Conservation (phyloP, 1,140 invertebrate species). For the Micrasema minimum region DNA sequence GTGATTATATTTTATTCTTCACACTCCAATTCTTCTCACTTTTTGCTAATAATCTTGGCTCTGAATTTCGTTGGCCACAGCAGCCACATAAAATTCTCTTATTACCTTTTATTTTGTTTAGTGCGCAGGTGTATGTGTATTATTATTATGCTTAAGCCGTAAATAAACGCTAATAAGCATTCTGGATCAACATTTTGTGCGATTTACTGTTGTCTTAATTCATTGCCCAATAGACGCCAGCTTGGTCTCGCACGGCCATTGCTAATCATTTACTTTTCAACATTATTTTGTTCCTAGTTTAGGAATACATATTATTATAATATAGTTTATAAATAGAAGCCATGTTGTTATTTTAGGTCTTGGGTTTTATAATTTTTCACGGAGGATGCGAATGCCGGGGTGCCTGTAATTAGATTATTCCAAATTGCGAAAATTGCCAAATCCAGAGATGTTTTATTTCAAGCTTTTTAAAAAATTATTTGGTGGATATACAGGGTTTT, state of each 20-base stretch:
- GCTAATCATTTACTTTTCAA: neutral
- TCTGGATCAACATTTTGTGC: slow-evolving; percentile 24
- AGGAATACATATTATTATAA: too few species aligned
- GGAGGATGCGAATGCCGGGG: too few species aligned
- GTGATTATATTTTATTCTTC: slow-evolving; percentile 22
- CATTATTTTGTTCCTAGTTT: too few species aligned
- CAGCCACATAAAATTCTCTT: slow-evolving; percentile 9
- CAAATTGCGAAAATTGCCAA: too few species aligned
- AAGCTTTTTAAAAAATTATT: too few species aligned
- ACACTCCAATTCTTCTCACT: slow-evolving; percentile 13
- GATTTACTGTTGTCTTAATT: slow-evolving; percentile 31
- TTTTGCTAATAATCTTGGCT: slow-evolving; percentile 5
- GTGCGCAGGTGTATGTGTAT: neutral
- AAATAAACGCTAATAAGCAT: slow-evolving; percentile 32
- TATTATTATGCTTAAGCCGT: neutral
- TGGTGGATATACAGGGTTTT: too few species aligned
- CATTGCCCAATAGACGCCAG: slow-evolving; percentile 1
- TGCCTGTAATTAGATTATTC: too few species aligned
- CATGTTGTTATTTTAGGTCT: too few species aligned
- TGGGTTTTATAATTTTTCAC: too few species aligned
- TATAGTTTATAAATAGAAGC: too few species aligned
- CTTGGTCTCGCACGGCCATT: slow-evolving; percentile 8
- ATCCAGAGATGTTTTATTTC: too few species aligned
- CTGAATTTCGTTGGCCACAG: neutral
- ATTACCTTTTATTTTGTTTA: slow-evolving; percentile 16